Evolutionary conservation across 2,113 vertebrate species (phyloP), one percentile per base, ranked within the genome.

Genomic region (Notechis scutatus): DNA sequence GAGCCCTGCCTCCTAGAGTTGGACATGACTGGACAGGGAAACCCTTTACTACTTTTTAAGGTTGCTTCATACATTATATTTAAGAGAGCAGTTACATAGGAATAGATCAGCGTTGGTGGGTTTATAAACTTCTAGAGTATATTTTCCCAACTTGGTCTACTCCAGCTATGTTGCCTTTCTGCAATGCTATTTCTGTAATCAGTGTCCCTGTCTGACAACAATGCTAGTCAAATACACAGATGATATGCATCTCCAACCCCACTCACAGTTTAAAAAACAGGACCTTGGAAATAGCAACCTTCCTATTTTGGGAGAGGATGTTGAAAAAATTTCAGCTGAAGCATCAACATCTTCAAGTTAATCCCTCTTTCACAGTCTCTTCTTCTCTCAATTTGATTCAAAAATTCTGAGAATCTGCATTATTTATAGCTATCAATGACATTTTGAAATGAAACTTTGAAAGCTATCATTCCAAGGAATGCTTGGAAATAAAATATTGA

Each of bases 351-450:
- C 45, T 59, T n/a, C 11, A 88, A 5, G 47, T 50, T 92, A 50
- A 18, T 34, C 26, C 34, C 18, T 39, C 18, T 42, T 39, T 81
- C 74, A 39, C 1, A 0, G 18, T 81, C 34, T 81, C 34, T 81
- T 81, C 20, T 56, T 23, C 20, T 85, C 50, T 52, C 26, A 2
- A 55, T 2, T 52, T 89, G 24, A 57, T 61, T 86, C 88, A 52
- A 89, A 86, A 90, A 12, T 57, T 42, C 56, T 64, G 29, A 42
- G 42, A 47, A 86, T 91, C 47, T 93, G 15, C 59, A 95, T 26
- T 54, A 94, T 52, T 94, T 90, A 94, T 42, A 93, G 50, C 2
- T 92, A 92, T 94, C 95, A 94, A 88, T 91, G 50, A 91, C 7
- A 57, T 94, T 94, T 96, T 92, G 91, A 87, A 92, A 92, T 81